A percentile compares a stretch with the other conserved stretches of the same genome.
Conservation (phyloP, 2,888 invertebrate species). For the Cepaea hortensis region DNA sequence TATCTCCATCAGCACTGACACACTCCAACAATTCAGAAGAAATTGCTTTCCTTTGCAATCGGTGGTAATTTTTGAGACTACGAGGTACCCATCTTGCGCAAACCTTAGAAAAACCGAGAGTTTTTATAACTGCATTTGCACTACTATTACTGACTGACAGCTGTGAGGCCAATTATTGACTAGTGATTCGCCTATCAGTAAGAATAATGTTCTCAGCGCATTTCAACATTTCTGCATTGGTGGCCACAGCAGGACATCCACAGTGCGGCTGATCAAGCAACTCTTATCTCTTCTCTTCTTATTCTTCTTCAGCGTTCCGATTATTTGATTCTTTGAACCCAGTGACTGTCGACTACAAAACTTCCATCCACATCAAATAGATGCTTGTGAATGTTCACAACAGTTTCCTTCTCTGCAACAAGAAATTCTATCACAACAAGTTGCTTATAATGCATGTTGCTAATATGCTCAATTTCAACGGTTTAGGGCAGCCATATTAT, state of each 20-base stretch:
- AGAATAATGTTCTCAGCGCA: conserved; percentile 7
- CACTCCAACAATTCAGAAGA: no score
- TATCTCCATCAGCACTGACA: no score
- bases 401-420: no score
- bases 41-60: conserved; percentile 12
- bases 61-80: conserved; percentile 11
- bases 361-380: no score
- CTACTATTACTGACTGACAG: conserved; percentile 10
- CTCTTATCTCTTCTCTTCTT: not conserved
- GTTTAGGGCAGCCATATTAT: no score
- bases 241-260: not conserved
- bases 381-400: no score
- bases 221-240: conserved; percentile 11
- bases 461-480: no score
- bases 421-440: no score
- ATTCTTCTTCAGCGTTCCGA: no score
- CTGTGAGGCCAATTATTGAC: not conserved
- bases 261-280: not conserved
- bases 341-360: not conserved
- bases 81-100: conserved; percentile 6
- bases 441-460: no score
- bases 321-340: conserved; percentile 13
- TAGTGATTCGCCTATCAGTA: conserved; percentile 11
- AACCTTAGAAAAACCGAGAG: conserved; percentile 8
- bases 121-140: conserved; percentile 23